These are phyloP conservation scores for Craseonycteris thonglongyai DNA, from an alignment of 2,113 vertebrate genomes.

Conservation along the genomic window DNA sequence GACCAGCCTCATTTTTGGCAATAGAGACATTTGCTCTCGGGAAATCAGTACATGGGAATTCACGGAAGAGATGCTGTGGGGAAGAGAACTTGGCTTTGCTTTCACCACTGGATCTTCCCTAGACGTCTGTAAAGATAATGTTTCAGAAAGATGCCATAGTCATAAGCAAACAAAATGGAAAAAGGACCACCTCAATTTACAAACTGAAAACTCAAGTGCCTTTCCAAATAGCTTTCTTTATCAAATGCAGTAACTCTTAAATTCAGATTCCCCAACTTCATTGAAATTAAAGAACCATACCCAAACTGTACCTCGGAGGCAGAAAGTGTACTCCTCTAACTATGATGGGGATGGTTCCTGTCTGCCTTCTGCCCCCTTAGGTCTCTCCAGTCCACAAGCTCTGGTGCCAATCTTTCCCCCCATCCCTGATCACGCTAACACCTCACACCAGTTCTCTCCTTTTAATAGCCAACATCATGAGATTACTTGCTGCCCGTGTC, in stretches of 20 bases:
- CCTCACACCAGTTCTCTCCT: neutral
- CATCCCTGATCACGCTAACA: neutral
- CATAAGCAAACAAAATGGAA: neutral
- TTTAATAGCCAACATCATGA: neutral
- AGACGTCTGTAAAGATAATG: neutral
- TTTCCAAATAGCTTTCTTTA: neutral
- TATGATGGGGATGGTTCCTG: neutral
- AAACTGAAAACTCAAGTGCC: constrained; percentile 11
- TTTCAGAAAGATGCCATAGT: neutral
- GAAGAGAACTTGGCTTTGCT: neutral
- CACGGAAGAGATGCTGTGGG: neutral
- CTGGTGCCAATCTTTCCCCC: neutral
- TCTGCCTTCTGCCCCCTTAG: neutral
- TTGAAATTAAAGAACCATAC: neutral
- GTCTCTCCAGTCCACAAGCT: neutral
- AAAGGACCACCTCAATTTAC: neutral
- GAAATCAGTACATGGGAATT: neutral
- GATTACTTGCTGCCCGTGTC: neutral
- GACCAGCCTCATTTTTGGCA: neutral
- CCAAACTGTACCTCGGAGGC: neutral
- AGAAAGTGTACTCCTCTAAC: neutral
- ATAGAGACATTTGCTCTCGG: neutral
- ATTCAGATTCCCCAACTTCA: neutral
- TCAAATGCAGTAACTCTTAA: neutral
- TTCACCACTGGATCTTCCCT: neutral